phyloP scores from a whole-genome alignment of 2,113 vertebrate genomes.

The Mesitornis unicolor region DNA sequence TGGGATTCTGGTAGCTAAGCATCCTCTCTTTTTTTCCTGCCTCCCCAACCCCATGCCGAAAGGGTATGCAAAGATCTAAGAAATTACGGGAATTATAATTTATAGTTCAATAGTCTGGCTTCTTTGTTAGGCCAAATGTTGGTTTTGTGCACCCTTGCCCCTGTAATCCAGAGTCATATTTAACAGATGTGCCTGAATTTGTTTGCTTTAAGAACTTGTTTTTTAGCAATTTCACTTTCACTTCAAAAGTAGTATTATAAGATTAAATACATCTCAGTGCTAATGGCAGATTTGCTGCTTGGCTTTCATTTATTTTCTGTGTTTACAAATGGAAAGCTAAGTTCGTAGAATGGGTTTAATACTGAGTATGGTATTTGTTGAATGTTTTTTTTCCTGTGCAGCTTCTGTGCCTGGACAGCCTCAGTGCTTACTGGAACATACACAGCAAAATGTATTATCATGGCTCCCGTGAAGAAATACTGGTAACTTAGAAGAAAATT shows the following conservation, averaged over 20 bases:
- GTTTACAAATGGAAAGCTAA: not conserved
- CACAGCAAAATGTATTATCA: constrained; percentile 82
- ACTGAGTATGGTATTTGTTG: not conserved
- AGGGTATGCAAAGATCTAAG: not conserved
- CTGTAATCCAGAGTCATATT: not conserved
- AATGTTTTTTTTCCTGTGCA: constrained; percentile 47
- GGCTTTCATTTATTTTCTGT: not conserved
- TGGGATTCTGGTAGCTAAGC: not conserved
- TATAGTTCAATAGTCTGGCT: not conserved
- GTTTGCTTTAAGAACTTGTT: not conserved
- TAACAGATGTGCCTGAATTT: not conserved
- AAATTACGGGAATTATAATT: not conserved
- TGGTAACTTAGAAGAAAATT: constrained; percentile 77
- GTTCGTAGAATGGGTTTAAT: not conserved
- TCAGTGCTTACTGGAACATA: constrained; percentile 94
- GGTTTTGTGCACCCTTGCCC: not conserved
- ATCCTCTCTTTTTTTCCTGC: not conserved
- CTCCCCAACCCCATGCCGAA: not conserved
- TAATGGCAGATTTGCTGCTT: not conserved
- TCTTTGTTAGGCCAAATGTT: not conserved
- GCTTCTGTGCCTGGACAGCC: constrained; percentile 88
- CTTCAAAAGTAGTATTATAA: not conserved
- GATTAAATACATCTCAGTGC: not conserved
- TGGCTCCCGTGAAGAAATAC: constrained; percentile 80
- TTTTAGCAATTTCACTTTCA: not conserved